A percentile compares a stretch with the other conserved stretches of the same genome.
These are phyloP conservation scores for Orientallactaga bullata DNA, from an alignment of 2,113 vertebrate species.

Conservation along the genomic window DNA sequence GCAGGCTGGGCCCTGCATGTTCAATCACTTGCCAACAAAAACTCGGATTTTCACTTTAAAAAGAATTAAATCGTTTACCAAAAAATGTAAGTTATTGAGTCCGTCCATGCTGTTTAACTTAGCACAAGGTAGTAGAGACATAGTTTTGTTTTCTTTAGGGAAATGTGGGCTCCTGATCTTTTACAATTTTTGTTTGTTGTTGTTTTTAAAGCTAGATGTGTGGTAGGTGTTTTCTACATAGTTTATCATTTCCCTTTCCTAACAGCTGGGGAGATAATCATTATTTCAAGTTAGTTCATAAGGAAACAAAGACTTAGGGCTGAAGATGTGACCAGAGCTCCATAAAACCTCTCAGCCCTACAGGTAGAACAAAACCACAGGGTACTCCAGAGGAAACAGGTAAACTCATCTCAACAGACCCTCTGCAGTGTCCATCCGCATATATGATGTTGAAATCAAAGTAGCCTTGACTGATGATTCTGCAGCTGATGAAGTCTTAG, in stretches of 20 bases:
- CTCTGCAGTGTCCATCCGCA: too few relatives aligned
- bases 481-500: background rate
- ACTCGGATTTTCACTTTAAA: slow-evolving; percentile 66
- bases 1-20: slow-evolving; percentile 7
- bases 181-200: too few relatives aligned
- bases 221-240: background rate
- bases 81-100: slow-evolving; percentile 52
- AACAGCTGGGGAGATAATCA: background rate
- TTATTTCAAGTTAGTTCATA: background rate
- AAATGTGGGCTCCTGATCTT: background rate
- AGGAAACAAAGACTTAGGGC: background rate
- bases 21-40: slow-evolving; percentile 76
- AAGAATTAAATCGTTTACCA: slow-evolving; percentile 39
- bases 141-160: slow-evolving; percentile 26
- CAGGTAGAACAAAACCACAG: background rate
- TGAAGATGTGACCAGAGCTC: background rate
- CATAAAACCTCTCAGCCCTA: background rate
- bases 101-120: background rate
- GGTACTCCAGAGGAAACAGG: background rate
- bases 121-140: background rate
- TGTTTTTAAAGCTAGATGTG: background rate
- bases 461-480: background rate
- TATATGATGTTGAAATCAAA: background rate
- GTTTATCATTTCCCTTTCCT: background rate
- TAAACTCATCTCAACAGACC: background rate